Evolutionary conservation across 2,888 invertebrate species (phyloP).

Genomic region (Octodonta nipae): DNA sequence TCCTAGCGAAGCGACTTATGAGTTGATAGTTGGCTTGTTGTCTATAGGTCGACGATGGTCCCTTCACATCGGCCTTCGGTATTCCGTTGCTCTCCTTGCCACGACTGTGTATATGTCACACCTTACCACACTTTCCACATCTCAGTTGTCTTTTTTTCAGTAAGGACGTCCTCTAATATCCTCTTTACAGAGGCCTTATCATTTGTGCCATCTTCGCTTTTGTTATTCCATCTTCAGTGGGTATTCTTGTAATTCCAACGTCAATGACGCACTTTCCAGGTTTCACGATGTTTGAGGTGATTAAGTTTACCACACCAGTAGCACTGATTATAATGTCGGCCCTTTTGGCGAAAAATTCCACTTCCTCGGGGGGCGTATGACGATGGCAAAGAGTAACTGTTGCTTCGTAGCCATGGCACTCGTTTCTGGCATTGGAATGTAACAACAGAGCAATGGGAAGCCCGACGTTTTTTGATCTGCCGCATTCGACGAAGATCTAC

Average conservation of each 20-base stretch:
- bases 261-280: slow-evolving; percentile 80
- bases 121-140: no score
- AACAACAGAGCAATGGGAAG: slow-evolving; percentile 77
- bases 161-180: no score
- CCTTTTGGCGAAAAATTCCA: slow-evolving; percentile 52
- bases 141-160: no score
- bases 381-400: slow-evolving; percentile 85
- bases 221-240: slow-evolving; percentile 49
- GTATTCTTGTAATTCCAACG: slow-evolving; percentile 69
- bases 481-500: slow-evolving; percentile 78
- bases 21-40: no score
- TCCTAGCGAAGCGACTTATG: no score
- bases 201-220: no score
- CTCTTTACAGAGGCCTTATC: no score
- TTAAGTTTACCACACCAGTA: slow-evolving; percentile 60
- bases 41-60: no score
- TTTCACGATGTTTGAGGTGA: slow-evolving; percentile 75
- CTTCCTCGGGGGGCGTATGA: slow-evolving; percentile 65
- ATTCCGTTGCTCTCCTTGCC: no score
- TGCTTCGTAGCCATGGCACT: slow-evolving; percentile 61
- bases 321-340: slow-evolving; percentile 71
- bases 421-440: slow-evolving; percentile 64
- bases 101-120: no score
- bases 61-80: no score
- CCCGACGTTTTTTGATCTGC: slow-evolving; percentile 84